phyloP scores from a whole-genome alignment of 2,888 invertebrate genomes.

The Fragum sueziense region DNA sequence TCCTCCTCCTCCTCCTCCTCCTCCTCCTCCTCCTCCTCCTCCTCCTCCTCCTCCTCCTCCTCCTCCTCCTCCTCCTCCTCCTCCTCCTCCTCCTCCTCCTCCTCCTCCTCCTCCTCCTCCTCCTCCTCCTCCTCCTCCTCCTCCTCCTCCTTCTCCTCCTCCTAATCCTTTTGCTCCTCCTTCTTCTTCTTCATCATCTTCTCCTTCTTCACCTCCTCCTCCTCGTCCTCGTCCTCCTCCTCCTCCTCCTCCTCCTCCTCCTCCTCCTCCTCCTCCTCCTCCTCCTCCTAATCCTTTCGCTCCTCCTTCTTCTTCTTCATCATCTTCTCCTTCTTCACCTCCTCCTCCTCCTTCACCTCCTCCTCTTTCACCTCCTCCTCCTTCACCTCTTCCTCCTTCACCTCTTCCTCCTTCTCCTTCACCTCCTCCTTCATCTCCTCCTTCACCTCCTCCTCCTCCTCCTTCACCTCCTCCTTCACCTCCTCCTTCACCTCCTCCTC shows the following conservation, averaged over 20 bases:
- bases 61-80: not conserved
- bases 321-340: not conserved
- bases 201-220: no score
- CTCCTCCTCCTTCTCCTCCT: slow-evolving; percentile 9
- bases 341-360: not conserved
- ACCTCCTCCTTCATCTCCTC: not conserved
- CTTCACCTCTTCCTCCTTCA: not conserved
- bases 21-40: not conserved
- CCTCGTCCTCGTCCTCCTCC: not conserved
- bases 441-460: not conserved
- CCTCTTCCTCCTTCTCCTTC: not conserved
- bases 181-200: no score
- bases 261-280: no score
- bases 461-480: not conserved
- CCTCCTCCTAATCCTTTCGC: not conserved
- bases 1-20: not conserved
- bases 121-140: not conserved
- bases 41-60: not conserved
- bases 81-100: not conserved
- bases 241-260: not conserved
- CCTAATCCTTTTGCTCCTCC: no score
- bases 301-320: not conserved
- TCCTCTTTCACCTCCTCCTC: no score
- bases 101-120: not conserved
- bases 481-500: not conserved